Conservation (phyloP, 2,888 invertebrate genomes). For the Nemapogon koenigi region DNA sequence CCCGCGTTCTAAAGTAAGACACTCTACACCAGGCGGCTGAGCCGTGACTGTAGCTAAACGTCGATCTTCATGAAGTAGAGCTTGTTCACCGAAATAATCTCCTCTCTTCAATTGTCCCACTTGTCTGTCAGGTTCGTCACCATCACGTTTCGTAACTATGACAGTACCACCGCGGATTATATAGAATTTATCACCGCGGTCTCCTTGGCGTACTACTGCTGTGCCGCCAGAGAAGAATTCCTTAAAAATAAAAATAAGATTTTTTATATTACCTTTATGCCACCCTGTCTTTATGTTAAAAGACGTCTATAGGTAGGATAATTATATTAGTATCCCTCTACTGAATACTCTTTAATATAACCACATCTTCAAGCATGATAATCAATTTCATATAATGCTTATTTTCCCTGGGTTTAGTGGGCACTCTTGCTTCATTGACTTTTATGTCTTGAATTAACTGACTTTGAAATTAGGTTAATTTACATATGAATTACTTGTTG, state of each 20-base stretch:
- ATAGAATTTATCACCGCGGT: constrained; percentile 88
- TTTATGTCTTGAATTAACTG: too few species aligned
- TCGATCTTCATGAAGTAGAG: constrained; percentile 82
- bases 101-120: constrained; percentile 77
- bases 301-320: too few species aligned
- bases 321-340: too few species aligned
- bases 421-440: too few species aligned
- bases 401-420: too few species aligned
- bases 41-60: constrained; percentile 92
- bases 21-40: constrained; percentile 82
- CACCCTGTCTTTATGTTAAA: too few species aligned
- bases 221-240: constrained; percentile 83
- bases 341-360: too few species aligned
- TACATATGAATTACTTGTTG: too few species aligned
- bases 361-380: too few species aligned
- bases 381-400: too few species aligned
- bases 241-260: constrained; percentile 39
- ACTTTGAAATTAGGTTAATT: too few species aligned
- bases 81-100: constrained; percentile 90
- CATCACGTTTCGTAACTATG: constrained; percentile 71
- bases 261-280: too few species aligned
- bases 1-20: constrained; percentile 86
- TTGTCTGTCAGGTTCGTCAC: constrained; percentile 66
- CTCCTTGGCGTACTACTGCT: constrained; percentile 84
- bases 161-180: constrained; percentile 88